These are phyloP conservation scores for Zaprionus capensis DNA, from an alignment of 1,140 invertebrate species.

Conservation along the genomic window DNA sequence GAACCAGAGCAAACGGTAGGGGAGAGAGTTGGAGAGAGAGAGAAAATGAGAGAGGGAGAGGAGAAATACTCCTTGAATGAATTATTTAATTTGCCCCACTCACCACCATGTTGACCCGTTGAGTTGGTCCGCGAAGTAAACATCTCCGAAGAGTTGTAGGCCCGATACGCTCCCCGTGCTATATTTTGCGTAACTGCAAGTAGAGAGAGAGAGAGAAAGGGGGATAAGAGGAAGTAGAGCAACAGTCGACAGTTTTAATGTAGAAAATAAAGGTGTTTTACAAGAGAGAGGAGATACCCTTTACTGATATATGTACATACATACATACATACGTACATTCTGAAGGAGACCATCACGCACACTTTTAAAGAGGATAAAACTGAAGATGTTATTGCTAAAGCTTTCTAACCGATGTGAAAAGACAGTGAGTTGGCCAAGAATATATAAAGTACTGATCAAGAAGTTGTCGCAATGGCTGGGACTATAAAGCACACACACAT, in stretches of 20 bases:
- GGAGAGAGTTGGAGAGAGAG: neutral
- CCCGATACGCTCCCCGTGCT: constrained; percentile 54
- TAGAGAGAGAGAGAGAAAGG: neutral
- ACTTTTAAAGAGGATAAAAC: too few species aligned
- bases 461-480: constrained; percentile 7
- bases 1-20: neutral
- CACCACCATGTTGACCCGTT: constrained; percentile 51
- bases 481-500: neutral
- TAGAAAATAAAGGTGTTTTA: too few species aligned
- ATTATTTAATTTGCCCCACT: constrained; percentile 57
- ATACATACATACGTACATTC: too few species aligned
- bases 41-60: neutral
- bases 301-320: too few species aligned
- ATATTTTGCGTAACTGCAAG: constrained; percentile 63
- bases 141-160: constrained; percentile 54
- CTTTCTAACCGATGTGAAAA: too few species aligned
- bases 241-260: neutral
- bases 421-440: too few species aligned
- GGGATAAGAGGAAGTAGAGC: neutral
- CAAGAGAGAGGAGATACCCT: too few species aligned
- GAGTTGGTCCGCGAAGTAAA: constrained; percentile 42
- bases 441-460: neutral
- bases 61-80: constrained; percentile 14
- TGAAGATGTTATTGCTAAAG: too few species aligned
- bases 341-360: too few species aligned